Evolutionary conservation across 2,113 vertebrate species (phyloP), one percentile per base, ranked within the genome.

Genomic region (Ophthalmolycus amberensis): DNA sequence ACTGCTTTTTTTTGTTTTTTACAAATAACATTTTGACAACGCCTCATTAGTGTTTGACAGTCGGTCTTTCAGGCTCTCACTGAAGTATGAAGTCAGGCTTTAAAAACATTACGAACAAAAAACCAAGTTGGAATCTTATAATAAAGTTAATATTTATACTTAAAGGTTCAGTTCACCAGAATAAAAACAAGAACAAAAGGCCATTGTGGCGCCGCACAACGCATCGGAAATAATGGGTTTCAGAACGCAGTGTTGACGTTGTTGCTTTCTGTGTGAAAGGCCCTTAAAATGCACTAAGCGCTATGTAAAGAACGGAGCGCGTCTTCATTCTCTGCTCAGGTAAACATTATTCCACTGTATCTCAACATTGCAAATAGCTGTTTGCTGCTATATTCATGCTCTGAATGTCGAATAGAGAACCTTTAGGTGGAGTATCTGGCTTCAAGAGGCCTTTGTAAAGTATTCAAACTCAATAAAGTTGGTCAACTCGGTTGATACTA

Each of bases 401-500:
- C n/a, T n/a, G n/a, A n/a, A 59, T 15, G 56, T 29, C 27, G 25
- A 59, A 59, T 3, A 11, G 56, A 58, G 56, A 59, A 59, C 5
- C n/a, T 56, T 4, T 4, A 27, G 27, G 25, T 58, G 7, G 8
- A 52, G 5, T 37, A 73, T 62, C 16, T 29, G n/a, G 11, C 5
- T 25, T 70, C 66, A 38, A 44, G 68, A 54, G 25, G 38, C 48
- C 70, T 58, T 58, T 12, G 37, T 27, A 12, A 85, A 60, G 48
- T 68, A 65, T 52, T 38, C 2, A 9, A 34, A 22, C 27, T 2
- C 37, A 29, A 34, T 29, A 32, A 40, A 68, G 32, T 80, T 67
- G 11, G 58, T 18, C 14, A 42, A n/a, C 18, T 67, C 50, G 58
- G 50, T 52, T 29, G 56, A 29, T 29, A 29, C 12, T 12, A 59